Evolutionary conservation across 2,113 vertebrate genomes (phyloP), one percentile per base, ranked within the genome.

Genomic region (Grantiella picta): DNA sequence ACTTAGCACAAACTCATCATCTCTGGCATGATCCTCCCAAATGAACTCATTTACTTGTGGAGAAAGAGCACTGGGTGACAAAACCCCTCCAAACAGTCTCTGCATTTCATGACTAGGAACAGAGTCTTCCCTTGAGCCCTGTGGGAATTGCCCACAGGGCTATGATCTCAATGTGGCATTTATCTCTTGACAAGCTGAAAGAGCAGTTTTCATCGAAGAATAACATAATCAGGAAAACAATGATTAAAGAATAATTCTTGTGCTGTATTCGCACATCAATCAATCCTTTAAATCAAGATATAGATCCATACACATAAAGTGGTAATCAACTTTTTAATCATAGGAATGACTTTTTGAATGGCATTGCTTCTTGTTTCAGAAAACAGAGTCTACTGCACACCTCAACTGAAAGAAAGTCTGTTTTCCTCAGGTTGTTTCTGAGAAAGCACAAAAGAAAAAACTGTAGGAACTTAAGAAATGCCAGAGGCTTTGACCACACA

Each of bases 331-430:
- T 70, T 90, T 63, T 89, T 79, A 29, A 70, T 47, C 87, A 85
- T 24, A 53, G 52, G 76, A 75, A 91, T 2, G 24, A 56, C 53
- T 44, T 86, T 29, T 47, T 61, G 24, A 77, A 77, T 27, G 29
- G 49, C 79, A 72, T 7, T 25, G 13, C 63, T 89, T 90, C 77
- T 75, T 54, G 45, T 72, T 89, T 93, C 31, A 94, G 82, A 94
- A 80, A 93, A 79, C 17, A 57, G 68, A 72, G 52, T n/a, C n/a
- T 53, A 68, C 82, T 86, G 35, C 61, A 82, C 63, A 78, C 38
- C 68, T 94, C 86, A 83, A 45, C 53, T 84, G 65, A 96, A 82
- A 73, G 66, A 70, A 91, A 82, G 75, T 91, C 84, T 92, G 61
- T 25, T 94, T 83, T 78, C 87, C 78, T 78, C 60, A 86, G 50